Conservation (phyloP, 2,113 vertebrate species). For the Spheniscus mendiculus region DNA sequence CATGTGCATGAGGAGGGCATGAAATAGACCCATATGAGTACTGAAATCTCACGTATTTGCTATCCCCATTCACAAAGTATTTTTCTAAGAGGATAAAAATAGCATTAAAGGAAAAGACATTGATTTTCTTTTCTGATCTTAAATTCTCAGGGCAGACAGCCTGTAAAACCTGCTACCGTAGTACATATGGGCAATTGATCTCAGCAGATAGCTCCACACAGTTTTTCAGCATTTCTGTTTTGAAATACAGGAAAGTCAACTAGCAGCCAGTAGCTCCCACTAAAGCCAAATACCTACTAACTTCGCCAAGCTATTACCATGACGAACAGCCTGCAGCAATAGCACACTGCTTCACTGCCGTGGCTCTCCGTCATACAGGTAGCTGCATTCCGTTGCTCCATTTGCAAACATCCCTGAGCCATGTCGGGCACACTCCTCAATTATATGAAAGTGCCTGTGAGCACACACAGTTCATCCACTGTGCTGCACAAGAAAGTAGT, state of each 20-base stretch:
- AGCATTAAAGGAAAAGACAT: neutral
- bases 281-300: neutral
- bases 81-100: neutral
- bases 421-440: neutral
- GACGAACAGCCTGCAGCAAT: neutral
- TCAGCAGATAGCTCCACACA: neutral
- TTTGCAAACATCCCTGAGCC: neutral
- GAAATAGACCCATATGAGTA: fast-evolving
- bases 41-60: neutral
- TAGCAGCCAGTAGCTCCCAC: neutral
- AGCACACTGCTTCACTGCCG: neutral
- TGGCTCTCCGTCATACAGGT: neutral
- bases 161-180: neutral
- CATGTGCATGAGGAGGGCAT: fast-evolving
- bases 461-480: neutral
- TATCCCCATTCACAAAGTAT: neutral
- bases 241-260: neutral
- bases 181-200: neutral
- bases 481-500: neutral
- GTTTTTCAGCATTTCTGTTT: neutral
- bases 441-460: neutral
- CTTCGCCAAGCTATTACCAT: fast-evolving
- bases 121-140: neutral
- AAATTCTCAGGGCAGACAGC: neutral
- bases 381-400: neutral